A percentile compares a stretch with the other conserved stretches of the same genome.
Conservation (phyloP, 2,113 vertebrate species). For the Monarcha castaneiventris region DNA sequence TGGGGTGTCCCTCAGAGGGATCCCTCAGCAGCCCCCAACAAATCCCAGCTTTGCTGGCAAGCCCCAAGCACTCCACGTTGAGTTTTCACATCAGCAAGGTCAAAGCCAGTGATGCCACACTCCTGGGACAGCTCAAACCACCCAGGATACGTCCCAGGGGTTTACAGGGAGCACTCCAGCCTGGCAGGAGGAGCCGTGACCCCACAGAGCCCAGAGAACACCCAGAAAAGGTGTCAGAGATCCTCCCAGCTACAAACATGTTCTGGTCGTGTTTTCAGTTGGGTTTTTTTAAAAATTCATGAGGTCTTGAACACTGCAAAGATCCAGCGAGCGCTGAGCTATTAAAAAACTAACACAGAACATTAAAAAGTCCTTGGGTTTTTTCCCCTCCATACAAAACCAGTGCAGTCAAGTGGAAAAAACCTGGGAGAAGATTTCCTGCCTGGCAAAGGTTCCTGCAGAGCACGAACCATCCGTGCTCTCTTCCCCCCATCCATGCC, state of each 20-base stretch:
- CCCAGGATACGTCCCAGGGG: not conserved
- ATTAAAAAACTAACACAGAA: not conserved
- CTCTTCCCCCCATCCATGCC: rapidly evolving
- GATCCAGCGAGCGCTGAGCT: not conserved
- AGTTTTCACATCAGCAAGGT: not conserved
- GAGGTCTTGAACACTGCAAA: not conserved
- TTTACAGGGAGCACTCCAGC: not conserved
- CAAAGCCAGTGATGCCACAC: not conserved
- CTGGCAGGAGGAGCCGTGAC: not conserved
- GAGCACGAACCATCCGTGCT: not conserved
- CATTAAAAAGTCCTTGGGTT: not conserved
- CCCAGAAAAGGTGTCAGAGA: not conserved
- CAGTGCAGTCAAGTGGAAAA: not conserved
- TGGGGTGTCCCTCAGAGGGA: not conserved
- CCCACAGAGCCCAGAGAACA: not conserved
- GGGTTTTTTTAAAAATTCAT: not conserved
- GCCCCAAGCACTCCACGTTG: rapidly evolving
- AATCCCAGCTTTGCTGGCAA: not conserved
- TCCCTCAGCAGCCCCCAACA: not conserved
- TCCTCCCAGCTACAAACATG: not conserved
- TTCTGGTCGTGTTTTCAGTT: not conserved
- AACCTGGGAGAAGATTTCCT: not conserved
- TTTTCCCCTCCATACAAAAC: not conserved
- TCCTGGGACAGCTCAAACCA: not conserved
- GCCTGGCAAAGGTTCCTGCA: not conserved